Evolutionary conservation across 2,797 vertebrate genomes (phyloP).

Genomic region (Mycteria americana): DNA sequence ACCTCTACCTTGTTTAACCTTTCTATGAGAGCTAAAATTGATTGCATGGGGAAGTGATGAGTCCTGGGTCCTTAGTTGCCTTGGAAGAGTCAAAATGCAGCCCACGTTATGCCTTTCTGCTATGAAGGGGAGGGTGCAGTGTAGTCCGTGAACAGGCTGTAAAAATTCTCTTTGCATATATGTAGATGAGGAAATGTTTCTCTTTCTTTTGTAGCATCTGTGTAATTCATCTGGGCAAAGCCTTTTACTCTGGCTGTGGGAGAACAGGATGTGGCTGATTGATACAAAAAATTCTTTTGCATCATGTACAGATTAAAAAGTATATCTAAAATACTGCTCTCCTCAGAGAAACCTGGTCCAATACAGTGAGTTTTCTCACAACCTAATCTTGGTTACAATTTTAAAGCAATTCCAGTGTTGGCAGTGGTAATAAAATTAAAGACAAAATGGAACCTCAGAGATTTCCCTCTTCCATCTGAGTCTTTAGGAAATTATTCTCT

Average conservation of each 20-base stretch:
- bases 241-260: neutral
- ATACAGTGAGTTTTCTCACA: neutral
- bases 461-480: neutral
- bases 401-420: neutral
- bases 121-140: neutral
- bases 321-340: neutral
- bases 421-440: neutral
- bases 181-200: neutral
- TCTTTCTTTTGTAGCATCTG: neutral
- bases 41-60: neutral
- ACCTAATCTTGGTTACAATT: neutral
- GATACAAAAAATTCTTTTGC: neutral
- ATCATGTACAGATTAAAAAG: neutral
- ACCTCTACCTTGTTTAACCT: neutral
- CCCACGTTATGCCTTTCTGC: neutral
- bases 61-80: neutral
- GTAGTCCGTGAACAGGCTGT: neutral
- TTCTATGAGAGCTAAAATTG: neutral
- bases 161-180: neutral
- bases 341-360: neutral
- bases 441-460: neutral
- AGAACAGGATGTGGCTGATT: neutral
- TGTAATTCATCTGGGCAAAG: neutral
- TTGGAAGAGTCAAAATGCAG: neutral
- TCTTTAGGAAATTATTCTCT: neutral